Percentiles rank a stretch among this genome's conserved stretches.
phyloP scores from a whole-genome alignment of 2,888 invertebrate species.

The Lepidocyrtinus sp. region DNA sequence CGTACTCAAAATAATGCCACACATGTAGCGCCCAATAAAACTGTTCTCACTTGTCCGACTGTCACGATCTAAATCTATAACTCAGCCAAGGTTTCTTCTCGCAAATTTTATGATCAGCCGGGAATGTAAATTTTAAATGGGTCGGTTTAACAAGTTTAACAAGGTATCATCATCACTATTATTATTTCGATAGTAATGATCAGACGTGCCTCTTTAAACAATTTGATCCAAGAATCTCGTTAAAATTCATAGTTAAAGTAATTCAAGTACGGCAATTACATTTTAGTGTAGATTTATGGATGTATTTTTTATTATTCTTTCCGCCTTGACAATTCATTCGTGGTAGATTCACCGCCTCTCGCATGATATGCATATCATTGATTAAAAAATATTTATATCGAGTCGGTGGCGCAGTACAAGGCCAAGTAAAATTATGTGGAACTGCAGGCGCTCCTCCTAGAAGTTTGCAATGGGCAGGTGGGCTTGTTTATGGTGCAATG shows the following conservation, averaged over 20 bases:
- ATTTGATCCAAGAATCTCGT: neutral
- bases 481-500: no score
- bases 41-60: neutral
- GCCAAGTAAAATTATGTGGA: no score
- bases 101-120: neutral
- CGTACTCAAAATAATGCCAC: neutral
- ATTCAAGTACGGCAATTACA: neutral
- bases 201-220: neutral
- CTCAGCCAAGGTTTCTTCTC: neutral
- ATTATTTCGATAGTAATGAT: slow-evolving; percentile 1
- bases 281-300: neutral
- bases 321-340: no score
- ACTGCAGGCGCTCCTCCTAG: no score
- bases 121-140: neutral
- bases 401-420: no score
- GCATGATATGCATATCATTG: no score
- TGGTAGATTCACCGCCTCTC: no score
- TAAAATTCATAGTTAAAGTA: neutral
- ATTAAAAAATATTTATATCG: no score
- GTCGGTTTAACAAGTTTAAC: neutral
- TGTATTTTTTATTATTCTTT: no score
- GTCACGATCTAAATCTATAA: slow-evolving; percentile 13
- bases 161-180: slow-evolving; percentile 16
- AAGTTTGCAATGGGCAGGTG: no score
- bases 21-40: neutral